Base-by-base conservation (phyloP, 2,888 invertebrate genomes). In the Melanargia galathea region DNA sequence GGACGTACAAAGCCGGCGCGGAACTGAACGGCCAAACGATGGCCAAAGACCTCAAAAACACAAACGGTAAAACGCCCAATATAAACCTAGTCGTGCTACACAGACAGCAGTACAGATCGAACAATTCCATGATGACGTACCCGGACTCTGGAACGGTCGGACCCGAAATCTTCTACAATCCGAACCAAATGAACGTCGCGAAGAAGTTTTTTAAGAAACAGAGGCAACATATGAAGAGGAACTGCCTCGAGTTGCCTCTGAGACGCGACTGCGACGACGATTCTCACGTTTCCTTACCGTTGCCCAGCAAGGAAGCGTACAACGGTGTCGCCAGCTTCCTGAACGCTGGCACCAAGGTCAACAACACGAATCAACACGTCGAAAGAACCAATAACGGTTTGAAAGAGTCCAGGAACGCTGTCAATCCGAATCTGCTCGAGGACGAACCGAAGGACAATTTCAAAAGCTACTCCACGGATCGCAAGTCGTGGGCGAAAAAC, bases 121-220 rank as follows among this genome's bases (percentile, higher is more conserved):
- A 94, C 71, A 94, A 94, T 73, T 93, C 93, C 0, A 92, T 93
- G 78, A 94, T 94, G 73, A 94, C 94, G 0, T 93, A 92, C 63
- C 93, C 93, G 0, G 93, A 93, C 33, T 90, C 86, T 0, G 83
- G 83, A 0, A 86, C 87, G 0, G 70, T 87, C 0, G 94, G 94
- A 0, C 95, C 96, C 0, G 96, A 96, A 67, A 93, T 96, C 77
- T 98, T 98, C 83, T 98, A 97, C 80, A 97, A 98, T 83, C 97
- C 97, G 0, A 96, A 97, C 81, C 98, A 98, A 84, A 98, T 97
- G 83, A 97, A 97, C 40, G 97, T 97, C 0, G 98, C 98, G 0
- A 94, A 97, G 69, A 97, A 97, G 78, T 98, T 98, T 81, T 98
- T 98, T 84, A 96, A 96, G 73, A 96, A 96, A 73, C 97, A 97